These are phyloP conservation scores for Leptarthrus brevirostris DNA, from an alignment of 2,888 invertebrate species.

Conservation along the genomic window DNA sequence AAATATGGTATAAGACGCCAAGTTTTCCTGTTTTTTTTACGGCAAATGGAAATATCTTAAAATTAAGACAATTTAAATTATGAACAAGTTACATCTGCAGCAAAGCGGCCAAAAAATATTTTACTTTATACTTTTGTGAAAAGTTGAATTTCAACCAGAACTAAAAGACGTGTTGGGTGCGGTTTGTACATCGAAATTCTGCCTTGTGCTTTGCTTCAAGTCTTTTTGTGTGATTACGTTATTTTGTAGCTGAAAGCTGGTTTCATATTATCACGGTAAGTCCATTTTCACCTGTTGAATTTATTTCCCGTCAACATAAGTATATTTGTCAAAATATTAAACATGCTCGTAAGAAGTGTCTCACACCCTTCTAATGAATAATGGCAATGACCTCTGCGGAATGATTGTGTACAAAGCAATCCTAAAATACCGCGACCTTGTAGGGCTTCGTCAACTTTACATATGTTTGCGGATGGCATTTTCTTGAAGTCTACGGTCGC, in stretches of 20 bases:
- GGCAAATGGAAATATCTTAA: no score
- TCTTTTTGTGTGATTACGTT: neutral
- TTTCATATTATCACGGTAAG: neutral
- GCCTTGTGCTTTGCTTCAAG: constrained; percentile 5
- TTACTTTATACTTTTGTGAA: neutral
- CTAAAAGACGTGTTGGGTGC: neutral
- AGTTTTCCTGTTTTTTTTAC: neutral
- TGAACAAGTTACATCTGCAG: no score
- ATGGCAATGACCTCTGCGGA: neutral
- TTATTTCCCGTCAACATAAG: neutral
- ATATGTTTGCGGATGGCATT: no score
- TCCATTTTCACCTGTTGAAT: constrained; percentile 25
- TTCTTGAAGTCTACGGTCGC: no score
- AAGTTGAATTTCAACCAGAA: neutral
- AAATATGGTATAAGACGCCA: neutral
- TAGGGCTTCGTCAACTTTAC: neutral
- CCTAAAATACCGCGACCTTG: neutral
- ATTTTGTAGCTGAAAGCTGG: constrained; percentile 10
- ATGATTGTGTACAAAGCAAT: no score
- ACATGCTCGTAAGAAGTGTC: neutral
- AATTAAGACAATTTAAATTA: no score
- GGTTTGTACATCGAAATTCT: constrained; percentile 6
- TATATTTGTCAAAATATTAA: neutral
- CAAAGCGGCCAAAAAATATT: no score
- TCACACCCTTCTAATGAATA: neutral